These are phyloP conservation scores for Sebastes goodei DNA, from an alignment of 2,797 vertebrate genomes.

Conservation along the genomic window DNA sequence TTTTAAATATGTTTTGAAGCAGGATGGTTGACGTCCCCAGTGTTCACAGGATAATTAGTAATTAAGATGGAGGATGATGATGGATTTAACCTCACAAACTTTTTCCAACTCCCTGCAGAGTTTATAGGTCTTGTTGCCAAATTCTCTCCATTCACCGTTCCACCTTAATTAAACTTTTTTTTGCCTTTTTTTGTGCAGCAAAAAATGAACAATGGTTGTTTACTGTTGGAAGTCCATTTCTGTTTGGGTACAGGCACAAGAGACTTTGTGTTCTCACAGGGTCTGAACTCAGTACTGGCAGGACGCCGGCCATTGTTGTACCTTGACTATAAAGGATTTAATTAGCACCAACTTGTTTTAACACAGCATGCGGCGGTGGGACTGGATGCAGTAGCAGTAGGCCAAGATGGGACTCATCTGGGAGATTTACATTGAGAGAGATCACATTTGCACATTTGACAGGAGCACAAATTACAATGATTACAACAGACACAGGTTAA, in stretches of 20 bases:
- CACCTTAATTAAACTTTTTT: background rate
- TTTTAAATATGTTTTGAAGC: background rate
- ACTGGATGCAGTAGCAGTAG: background rate
- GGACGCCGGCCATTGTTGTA: background rate
- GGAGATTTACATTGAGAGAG: slow-evolving; percentile 19
- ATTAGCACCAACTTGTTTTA: slow-evolving; percentile 24
- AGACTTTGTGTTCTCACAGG: background rate
- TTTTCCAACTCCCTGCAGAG: background rate
- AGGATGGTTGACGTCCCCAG: too few species aligned
- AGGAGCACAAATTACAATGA: slow-evolving; percentile 35
- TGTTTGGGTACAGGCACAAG: background rate
- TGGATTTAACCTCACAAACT: background rate
- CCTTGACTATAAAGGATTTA: background rate
- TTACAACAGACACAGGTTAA: slow-evolving; percentile 51
- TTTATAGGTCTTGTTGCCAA: background rate
- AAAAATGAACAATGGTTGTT: background rate
- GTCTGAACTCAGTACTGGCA: background rate
- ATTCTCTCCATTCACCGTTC: background rate
- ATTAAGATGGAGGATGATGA: background rate
- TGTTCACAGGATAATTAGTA: background rate
- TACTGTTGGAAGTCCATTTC: background rate
- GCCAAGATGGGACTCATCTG: background rate
- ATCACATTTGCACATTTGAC: slow-evolving; percentile 50
- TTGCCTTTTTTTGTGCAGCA: background rate
- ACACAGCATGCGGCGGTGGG: background rate